phyloP scores from a whole-genome alignment of 1,140 invertebrate genomes.

The Anastatus disparis region DNA sequence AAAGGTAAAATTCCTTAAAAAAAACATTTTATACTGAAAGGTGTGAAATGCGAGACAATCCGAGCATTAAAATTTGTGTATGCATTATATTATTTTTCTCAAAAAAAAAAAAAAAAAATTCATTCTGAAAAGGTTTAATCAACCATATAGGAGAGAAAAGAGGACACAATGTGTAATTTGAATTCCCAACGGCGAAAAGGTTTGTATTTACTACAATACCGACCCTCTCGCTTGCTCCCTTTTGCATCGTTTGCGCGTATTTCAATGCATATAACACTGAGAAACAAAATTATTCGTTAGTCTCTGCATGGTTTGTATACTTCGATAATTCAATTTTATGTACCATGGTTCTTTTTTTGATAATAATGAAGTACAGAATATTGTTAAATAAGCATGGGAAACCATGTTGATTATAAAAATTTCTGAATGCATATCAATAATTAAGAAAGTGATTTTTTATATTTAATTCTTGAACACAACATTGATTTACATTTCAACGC shows the following conservation, averaged over 20 bases:
- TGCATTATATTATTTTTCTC: conserved; percentile 15
- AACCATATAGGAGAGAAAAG: conserved; percentile 19
- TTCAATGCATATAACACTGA: conserved; percentile 34
- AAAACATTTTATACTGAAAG: neutral
- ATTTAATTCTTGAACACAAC: no score
- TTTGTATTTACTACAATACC: conserved; percentile 29
- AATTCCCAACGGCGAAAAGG: conserved; percentile 25
- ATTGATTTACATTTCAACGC: no score
- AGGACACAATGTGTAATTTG: conserved; percentile 36
- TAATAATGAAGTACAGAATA: no score
- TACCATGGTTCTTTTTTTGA: no score
- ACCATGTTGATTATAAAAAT: no score
- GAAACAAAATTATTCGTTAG: conserved; percentile 34
- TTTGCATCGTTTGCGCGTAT: conserved; percentile 19
- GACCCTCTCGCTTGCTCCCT: no score
- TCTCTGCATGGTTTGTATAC: conserved; percentile 20
- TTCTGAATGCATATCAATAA: no score
- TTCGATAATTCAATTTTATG: conserved; percentile 28
- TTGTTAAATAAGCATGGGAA: no score
- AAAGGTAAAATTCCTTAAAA: neutral
- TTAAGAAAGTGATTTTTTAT: no score
- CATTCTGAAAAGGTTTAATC: conserved; percentile 38
- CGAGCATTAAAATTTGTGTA: conserved; percentile 4
- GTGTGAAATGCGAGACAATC: conserved; percentile 19
- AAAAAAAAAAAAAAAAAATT: no score